phyloP scores from a whole-genome alignment of 2,113 vertebrate genomes.

The Redunca redunca region DNA sequence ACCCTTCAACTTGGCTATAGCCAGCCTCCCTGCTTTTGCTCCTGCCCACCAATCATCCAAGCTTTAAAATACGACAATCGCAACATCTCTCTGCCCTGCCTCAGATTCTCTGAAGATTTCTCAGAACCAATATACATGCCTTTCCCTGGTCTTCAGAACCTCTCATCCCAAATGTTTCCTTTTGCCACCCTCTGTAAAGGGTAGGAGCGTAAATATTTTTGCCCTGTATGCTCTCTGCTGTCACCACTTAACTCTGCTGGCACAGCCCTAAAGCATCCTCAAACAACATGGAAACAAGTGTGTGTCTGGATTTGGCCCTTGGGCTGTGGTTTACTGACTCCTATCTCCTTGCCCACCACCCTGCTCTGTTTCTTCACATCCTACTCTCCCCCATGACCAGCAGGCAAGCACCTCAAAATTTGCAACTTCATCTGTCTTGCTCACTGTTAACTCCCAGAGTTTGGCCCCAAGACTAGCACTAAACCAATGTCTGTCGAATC shows the following conservation, averaged over 20 bases:
- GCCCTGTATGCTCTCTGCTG: too few relatives aligned
- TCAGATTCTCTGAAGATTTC: background rate
- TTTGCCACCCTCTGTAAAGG: background rate
- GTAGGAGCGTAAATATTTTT: background rate
- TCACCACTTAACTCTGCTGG: too few relatives aligned
- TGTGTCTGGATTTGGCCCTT: background rate
- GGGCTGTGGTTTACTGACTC: background rate
- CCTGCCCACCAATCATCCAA: background rate
- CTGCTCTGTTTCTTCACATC: background rate
- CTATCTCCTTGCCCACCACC: background rate
- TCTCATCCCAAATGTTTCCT: background rate
- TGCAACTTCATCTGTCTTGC: background rate
- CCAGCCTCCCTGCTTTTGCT: background rate
- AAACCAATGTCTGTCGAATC: background rate
- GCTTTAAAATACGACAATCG: background rate
- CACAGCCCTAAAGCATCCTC: background rate
- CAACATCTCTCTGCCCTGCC: background rate
- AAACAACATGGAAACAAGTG: background rate
- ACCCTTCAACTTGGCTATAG: too few relatives aligned
- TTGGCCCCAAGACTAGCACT: too few relatives aligned
- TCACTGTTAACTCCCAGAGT: background rate
- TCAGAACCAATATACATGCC: background rate
- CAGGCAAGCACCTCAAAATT: background rate
- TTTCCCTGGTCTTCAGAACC: background rate
- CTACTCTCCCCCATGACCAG: background rate